Percentiles rank a stretch among this genome's conserved stretches.
phyloP scores from a whole-genome alignment of 1,140 invertebrate genomes.

The Pemphigus obesinymphae region DNA sequence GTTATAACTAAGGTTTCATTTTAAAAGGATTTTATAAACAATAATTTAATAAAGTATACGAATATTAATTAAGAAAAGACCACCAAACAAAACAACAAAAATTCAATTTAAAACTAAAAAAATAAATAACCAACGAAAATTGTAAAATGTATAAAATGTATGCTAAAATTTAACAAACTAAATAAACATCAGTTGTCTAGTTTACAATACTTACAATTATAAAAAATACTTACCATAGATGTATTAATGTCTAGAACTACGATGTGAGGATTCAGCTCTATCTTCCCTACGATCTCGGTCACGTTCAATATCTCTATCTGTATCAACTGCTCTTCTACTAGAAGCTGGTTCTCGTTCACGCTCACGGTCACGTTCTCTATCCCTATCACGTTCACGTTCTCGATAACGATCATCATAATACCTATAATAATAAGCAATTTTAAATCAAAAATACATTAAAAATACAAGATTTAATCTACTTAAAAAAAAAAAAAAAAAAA shows the following conservation, averaged over 20 bases:
- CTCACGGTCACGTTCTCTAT: slow-evolving; percentile 62
- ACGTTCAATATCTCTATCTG: slow-evolving; percentile 58
- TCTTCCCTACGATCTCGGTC: slow-evolving; percentile 64
- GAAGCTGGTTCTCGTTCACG: slow-evolving; percentile 59
- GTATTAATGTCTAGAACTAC: slow-evolving; percentile 50
- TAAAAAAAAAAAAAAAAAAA: too few relatives aligned
- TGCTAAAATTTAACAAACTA: slow-evolving; percentile 29
- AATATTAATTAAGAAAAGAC: not conserved
- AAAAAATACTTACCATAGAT: slow-evolving; percentile 6
- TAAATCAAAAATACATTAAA: not conserved
- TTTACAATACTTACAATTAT: slow-evolving; percentile 37
- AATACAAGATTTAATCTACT: not conserved
- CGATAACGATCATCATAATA: slow-evolving; percentile 80
- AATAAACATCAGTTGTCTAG: slow-evolving; percentile 10
- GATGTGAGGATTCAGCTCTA: slow-evolving; percentile 59
- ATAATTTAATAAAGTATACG: not conserved
- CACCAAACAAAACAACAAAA: not conserved
- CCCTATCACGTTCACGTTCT: slow-evolving; percentile 58
- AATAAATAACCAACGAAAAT: not conserved
- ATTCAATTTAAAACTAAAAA: not conserved
- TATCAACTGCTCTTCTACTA: slow-evolving; percentile 55
- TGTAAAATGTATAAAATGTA: not conserved
- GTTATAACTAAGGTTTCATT: not conserved
- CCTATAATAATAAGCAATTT: slow-evolving; percentile 53
- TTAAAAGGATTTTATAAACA: not conserved